phyloP scores from a whole-genome alignment of 1,140 invertebrate genomes.

The Ylistrum balloti region DNA sequence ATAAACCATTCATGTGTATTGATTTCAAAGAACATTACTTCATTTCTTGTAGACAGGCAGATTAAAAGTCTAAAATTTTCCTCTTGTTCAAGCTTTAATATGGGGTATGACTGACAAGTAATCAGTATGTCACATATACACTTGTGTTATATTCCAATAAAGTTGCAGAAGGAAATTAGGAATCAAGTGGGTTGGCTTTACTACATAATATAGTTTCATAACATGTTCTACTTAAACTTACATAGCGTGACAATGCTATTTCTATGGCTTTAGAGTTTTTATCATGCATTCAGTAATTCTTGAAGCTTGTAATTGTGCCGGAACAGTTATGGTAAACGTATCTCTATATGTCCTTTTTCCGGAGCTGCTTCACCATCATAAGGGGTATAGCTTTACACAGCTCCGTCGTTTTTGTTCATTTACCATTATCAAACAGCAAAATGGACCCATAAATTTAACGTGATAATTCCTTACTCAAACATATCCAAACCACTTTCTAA shows the following conservation, averaged over 20 bases:
- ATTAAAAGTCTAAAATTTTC: background rate
- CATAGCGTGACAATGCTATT: background rate
- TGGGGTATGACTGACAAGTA: background rate
- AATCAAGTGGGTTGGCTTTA: background rate
- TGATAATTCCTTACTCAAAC: too few species aligned
- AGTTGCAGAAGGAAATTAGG: background rate
- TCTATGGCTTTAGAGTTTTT: background rate
- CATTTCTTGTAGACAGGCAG: background rate
- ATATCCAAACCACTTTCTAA: too few species aligned
- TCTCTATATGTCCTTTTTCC: background rate
- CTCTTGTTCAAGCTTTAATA: background rate
- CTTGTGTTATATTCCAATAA: background rate
- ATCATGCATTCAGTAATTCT: background rate
- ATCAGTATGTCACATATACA: background rate
- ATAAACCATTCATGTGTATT: too few species aligned
- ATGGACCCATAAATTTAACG: too few species aligned
- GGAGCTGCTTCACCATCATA: too few species aligned
- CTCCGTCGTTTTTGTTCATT: too few species aligned
- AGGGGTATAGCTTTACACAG: too few species aligned
- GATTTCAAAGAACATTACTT: background rate
- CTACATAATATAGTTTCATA: background rate
- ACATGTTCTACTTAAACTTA: conserved; percentile 4
- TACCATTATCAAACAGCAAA: too few species aligned
- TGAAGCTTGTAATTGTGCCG: background rate
- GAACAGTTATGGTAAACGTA: background rate